Percentiles rank a stretch among this genome's conserved stretches.
Conservation (phyloP, 2,113 vertebrate species). For the Semnornis frantzii region DNA sequence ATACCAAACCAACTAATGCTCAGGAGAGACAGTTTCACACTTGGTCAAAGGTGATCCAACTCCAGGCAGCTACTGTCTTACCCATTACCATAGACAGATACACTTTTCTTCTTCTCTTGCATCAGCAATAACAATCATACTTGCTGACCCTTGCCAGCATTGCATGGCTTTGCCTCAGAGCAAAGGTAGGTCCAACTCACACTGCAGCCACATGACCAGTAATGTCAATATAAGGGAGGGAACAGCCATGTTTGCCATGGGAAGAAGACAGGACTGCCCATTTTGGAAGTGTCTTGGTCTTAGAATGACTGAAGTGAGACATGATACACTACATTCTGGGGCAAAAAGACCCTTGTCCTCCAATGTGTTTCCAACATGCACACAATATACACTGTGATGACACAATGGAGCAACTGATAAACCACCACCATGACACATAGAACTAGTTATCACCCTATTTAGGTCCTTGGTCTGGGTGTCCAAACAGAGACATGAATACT, state of each 20-base stretch:
- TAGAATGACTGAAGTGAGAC: background rate
- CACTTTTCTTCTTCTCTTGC: background rate
- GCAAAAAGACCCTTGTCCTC: background rate
- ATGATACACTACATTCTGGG: too few species aligned
- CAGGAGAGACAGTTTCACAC: background rate
- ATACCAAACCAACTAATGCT: background rate
- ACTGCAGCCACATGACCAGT: background rate
- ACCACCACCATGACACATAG: background rate
- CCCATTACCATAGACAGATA: background rate
- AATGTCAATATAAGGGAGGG: rapidly evolving
- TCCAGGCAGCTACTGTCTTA: background rate
- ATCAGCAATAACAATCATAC: background rate
- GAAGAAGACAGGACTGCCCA: background rate
- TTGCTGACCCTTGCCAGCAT: background rate
- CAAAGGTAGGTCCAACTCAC: conserved; percentile 36
- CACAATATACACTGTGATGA: background rate
- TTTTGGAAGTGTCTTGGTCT: rapidly evolving
- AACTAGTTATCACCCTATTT: background rate
- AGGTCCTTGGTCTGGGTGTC: background rate
- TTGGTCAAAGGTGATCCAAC: background rate
- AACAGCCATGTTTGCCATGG: background rate
- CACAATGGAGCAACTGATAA: background rate
- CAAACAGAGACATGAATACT: background rate
- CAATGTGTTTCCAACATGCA: background rate
- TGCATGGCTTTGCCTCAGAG: background rate